Percentiles rank a stretch among this genome's conserved stretches.
Conservation (phyloP, 2,113 vertebrate genomes). For the Lanius ludovicianus region DNA sequence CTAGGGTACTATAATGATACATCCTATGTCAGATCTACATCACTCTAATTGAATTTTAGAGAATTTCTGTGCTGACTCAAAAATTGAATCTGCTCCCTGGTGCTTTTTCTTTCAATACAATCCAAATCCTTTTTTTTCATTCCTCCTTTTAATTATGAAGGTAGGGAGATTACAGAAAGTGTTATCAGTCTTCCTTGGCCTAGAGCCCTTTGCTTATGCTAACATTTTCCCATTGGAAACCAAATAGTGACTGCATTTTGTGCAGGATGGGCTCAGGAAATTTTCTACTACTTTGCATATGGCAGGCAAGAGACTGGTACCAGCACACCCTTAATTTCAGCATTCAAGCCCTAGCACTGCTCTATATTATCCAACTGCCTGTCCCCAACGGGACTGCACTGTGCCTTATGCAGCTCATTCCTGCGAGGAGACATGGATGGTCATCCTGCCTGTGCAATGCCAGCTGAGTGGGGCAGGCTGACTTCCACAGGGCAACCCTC, state of each 20-base stretch:
- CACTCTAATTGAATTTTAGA: slow-evolving; percentile 49
- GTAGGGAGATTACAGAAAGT: not conserved
- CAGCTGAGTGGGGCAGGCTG: not conserved
- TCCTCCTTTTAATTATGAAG: slow-evolving; percentile 64
- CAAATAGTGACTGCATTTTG: not conserved
- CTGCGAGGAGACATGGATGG: not conserved
- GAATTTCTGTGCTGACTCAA: slow-evolving; percentile 22
- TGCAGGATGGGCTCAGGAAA: not conserved
- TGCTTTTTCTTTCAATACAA: slow-evolving; percentile 44
- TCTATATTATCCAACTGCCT: not conserved
- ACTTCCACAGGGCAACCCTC: not conserved
- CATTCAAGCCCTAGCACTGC: not conserved
- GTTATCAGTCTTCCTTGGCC: not conserved
- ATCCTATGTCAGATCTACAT: slow-evolving; percentile 28
- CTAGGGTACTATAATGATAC: slow-evolving; percentile 4
- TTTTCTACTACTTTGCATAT: not conserved
- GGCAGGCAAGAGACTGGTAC: not conserved
- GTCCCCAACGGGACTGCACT: fast-evolving
- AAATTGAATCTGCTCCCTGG: slow-evolving; percentile 35
- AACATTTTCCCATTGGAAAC: not conserved
- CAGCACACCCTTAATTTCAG: not conserved
- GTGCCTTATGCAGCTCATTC: not conserved
- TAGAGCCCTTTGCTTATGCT: not conserved
- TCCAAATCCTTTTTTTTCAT: slow-evolving; percentile 37
- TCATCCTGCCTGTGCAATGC: not conserved